phyloP scores from a whole-genome alignment of 2,797 vertebrate species.

The Paguma larvata region DNA sequence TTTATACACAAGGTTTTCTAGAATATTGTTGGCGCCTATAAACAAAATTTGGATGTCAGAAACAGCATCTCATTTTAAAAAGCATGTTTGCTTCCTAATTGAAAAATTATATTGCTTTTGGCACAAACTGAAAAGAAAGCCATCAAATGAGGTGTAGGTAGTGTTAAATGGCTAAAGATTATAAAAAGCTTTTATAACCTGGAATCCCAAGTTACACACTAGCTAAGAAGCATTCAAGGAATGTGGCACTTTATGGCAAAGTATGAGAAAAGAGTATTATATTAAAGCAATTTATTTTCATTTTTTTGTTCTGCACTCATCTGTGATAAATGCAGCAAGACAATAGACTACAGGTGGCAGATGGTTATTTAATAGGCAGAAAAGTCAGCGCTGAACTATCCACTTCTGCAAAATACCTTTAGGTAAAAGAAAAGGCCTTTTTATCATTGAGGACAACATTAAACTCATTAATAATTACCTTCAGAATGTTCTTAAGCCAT shows the following conservation, averaged over 20 bases:
- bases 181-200: slow-evolving; percentile 75
- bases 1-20: slow-evolving; percentile 60
- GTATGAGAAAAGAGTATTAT: slow-evolving; percentile 30
- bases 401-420: slow-evolving; percentile 65
- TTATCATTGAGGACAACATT: slow-evolving; percentile 52
- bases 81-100: slow-evolving; percentile 58
- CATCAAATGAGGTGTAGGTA: slow-evolving; percentile 24
- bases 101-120: slow-evolving; percentile 79
- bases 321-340: slow-evolving; percentile 59
- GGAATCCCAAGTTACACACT: slow-evolving; percentile 63
- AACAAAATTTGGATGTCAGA: slow-evolving; percentile 73
- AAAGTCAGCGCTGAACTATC: slow-evolving; percentile 62
- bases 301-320: slow-evolving; percentile 63
- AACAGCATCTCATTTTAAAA: slow-evolving; percentile 62
- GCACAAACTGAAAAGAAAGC: slow-evolving; percentile 66
- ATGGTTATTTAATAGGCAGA: slow-evolving; percentile 66
- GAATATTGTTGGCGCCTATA: slow-evolving; percentile 48
- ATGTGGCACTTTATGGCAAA: slow-evolving; percentile 58
- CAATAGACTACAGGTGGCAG: slow-evolving; percentile 76
- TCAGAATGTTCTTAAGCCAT: slow-evolving; percentile 15
- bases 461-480: slow-evolving; percentile 62
- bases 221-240: slow-evolving; percentile 67
- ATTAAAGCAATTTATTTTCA: slow-evolving; percentile 68
- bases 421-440: slow-evolving; percentile 47
- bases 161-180: slow-evolving; percentile 61